These are phyloP conservation scores for Artemia sp. DNA, from an alignment of 2,888 invertebrate species.

Conservation along the genomic window DNA sequence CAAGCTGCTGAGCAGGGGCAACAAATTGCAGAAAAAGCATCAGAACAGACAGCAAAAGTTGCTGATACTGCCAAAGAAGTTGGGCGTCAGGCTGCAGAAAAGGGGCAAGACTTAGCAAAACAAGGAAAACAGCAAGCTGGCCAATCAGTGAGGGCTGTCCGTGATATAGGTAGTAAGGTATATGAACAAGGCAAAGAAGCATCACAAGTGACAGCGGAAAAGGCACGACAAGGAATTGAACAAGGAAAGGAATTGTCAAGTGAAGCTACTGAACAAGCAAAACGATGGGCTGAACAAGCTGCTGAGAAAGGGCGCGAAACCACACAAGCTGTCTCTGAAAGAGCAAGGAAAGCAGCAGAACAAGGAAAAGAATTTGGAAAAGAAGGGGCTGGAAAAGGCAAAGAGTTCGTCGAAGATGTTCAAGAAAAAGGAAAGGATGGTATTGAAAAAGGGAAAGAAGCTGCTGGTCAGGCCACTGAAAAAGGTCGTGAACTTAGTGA, in stretches of 20 bases:
- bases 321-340: background rate
- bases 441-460: background rate
- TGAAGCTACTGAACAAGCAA: background rate
- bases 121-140: background rate
- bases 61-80: background rate
- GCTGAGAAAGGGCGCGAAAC: background rate
- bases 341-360: background rate
- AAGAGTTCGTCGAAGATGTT: background rate
- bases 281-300: background rate
- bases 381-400: background rate
- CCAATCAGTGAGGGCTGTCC: background rate
- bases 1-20: slow-evolving; percentile 1
- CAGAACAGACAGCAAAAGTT: background rate
- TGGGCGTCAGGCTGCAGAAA: background rate
- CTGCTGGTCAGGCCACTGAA: background rate
- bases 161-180: background rate
- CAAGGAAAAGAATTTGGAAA: background rate
- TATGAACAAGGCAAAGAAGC: background rate
- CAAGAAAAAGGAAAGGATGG: background rate
- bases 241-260: slow-evolving; percentile 1
- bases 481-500: no score
- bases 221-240: slow-evolving; percentile 4
- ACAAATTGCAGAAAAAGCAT: background rate
- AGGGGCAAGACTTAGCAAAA: background rate
- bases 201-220: background rate